Base-by-base conservation (phyloP, 1,140 invertebrate genomes). In the Eriocheir sinensis region DNA sequence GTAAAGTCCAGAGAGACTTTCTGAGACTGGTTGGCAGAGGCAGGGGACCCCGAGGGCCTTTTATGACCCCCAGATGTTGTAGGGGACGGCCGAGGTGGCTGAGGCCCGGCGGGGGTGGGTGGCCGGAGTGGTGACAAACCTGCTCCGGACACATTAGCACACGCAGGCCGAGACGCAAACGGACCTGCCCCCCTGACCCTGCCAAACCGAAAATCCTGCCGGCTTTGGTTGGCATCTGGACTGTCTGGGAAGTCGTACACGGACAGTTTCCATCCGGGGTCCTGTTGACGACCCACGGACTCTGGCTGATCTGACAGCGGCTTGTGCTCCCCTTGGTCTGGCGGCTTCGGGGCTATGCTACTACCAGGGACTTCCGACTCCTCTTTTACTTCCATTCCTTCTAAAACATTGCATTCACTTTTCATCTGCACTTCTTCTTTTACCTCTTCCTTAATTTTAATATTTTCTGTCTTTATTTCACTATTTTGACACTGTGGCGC, bases 41-140 rank as follows among this genome's bases (percentile, higher is more conserved):
- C 94, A 94, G 94, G 94, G 94, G 94, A 83, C 89, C 94, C 94
- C 89, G 94, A 90, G 90, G 94, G 94, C 83, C 94, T 83, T 27
- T 81, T 44, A 48, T 91, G 94, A 3, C 80, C 89, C 90, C 79
- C 80, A 83, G n/a, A 44, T 83, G 93, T n/a, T 86, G 89, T 98
- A 98, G 97, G 97, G 97, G 96, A 97, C 97, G 96, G 97, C 97
- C 53, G 85, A 53, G 92, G 95, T 92, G 91, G 89, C 36, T 83
- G 48, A 60, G 95, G 89, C 92, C 92, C 94, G 90, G 53, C 94
- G 92, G 94, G 88, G 92, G 93, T 93, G 48, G 53, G 91, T 88
- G 36, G 95, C 60, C 89, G 95, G 53, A 32, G 89, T 40, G 92
- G 89, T 72, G 86, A 88, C 80, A 80, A 90, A 41, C 60, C 86